Evolutionary conservation across 2,888 invertebrate species (phyloP).

Genomic region (Ptychoptera albimana): DNA sequence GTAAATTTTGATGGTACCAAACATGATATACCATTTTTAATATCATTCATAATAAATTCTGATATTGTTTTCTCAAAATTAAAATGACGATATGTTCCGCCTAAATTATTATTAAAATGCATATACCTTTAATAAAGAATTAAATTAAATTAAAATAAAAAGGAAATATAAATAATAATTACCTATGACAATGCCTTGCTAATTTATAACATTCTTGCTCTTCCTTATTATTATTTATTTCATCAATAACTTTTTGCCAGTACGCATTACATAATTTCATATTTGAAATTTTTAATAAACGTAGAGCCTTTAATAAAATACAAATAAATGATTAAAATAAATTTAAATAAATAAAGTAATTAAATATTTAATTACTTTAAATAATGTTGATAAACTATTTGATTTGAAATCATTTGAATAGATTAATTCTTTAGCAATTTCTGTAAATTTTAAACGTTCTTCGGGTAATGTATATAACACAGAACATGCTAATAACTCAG

Average conservation of each 20-base stretch:
- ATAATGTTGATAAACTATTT: conserved; percentile 24
- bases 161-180: too few species aligned
- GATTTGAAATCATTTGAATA: conserved; percentile 17
- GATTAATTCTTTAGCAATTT: conserved; percentile 22
- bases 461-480: conserved; percentile 30
- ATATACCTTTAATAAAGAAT: conserved; percentile 23
- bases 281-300: conserved; percentile 34
- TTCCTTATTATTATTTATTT: conserved; percentile 18
- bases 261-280: conserved; percentile 28
- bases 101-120: conserved; percentile 36
- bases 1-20: conserved; percentile 29
- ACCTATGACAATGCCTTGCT: conserved; percentile 29
- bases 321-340: neutral
- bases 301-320: conserved; percentile 18
- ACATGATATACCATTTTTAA: conserved; percentile 22
- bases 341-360: neutral
- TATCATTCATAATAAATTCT: conserved; percentile 23
- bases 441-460: conserved; percentile 28
- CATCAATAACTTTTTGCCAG: conserved; percentile 30
- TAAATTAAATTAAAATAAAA: too few species aligned
- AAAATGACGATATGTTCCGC: conserved; percentile 33
- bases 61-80: conserved; percentile 31
- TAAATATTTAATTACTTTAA: conserved; percentile 18
- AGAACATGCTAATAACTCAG: conserved; percentile 29
- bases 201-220: conserved; percentile 20